phyloP scores from a whole-genome alignment of 2,797 vertebrate genomes.

The Phataginus tetradactyla region DNA sequence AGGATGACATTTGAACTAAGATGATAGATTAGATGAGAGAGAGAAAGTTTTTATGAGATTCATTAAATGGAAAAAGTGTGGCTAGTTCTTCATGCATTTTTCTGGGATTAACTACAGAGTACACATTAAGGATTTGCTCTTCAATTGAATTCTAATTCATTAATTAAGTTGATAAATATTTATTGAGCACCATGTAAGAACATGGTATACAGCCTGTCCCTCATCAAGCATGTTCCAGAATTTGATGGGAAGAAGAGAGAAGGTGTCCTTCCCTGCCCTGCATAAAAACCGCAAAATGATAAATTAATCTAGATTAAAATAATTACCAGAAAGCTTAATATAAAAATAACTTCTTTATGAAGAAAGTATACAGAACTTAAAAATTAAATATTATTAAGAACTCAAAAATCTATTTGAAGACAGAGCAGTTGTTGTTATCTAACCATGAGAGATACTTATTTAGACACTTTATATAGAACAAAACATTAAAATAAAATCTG shows the following conservation, averaged over 20 bases:
- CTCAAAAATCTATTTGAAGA: neutral
- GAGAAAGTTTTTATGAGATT: neutral
- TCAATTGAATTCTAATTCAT: slow-evolving; percentile 15
- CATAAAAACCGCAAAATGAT: neutral
- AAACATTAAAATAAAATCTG: slow-evolving; percentile 29
- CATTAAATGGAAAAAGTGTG: neutral
- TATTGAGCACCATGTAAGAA: neutral
- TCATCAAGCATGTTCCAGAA: neutral
- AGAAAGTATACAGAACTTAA: neutral
- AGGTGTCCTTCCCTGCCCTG: neutral
- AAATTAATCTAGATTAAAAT: slow-evolving; percentile 3
- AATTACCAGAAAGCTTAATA: neutral
- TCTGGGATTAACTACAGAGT: neutral
- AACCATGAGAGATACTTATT: neutral
- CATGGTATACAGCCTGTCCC: neutral
- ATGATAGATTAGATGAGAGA: neutral
- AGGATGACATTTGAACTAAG: neutral
- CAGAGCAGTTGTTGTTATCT: slow-evolving; percentile 9
- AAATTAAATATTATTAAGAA: slow-evolving; percentile 35
- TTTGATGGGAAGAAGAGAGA: neutral
- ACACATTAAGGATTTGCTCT: neutral
- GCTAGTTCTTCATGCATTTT: neutral
- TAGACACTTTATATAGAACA: neutral
- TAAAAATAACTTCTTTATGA: neutral
- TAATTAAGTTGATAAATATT: slow-evolving; percentile 25